Evolutionary conservation across 2,888 invertebrate genomes (phyloP).

Genomic region (Hedya salicella): DNA sequence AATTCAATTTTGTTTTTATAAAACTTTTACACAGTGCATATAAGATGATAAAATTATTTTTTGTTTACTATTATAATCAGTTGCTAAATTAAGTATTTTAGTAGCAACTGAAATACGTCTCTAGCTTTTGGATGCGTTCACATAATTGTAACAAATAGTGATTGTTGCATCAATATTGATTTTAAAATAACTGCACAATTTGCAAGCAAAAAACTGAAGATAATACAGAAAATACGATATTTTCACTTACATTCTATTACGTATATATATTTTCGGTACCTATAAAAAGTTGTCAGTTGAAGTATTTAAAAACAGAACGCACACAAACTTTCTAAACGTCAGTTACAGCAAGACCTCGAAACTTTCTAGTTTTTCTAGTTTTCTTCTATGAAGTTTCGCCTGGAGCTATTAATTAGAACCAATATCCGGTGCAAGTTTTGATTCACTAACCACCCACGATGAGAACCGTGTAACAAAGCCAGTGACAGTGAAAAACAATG

Average conservation of each 20-base stretch:
- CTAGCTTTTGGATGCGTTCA: conserved; percentile 10
- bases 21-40: too few species aligned
- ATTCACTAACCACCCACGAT: conserved; percentile 21
- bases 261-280: neutral
- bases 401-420: conserved; percentile 36
- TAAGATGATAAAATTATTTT: too few species aligned
- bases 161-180: neutral
- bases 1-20: too few species aligned
- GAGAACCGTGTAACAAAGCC: conserved; percentile 17
- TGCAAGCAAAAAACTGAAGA: neutral
- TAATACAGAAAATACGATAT: neutral
- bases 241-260: neutral
- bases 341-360: conserved; percentile 70
- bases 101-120: conserved; percentile 7
- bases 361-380: conserved; percentile 81
- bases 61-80: too few species aligned
- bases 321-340: conserved; percentile 77
- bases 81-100: neutral
- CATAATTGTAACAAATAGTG: neutral
- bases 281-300: conserved; percentile 49
- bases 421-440: conserved; percentile 36
- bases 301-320: conserved; percentile 55
- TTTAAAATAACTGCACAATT: neutral
- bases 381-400: conserved; percentile 51
- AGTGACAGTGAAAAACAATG: conserved; percentile 61